Conservation (phyloP, 2,888 invertebrate genomes). For the Hirtodrosophila alboralis region DNA sequence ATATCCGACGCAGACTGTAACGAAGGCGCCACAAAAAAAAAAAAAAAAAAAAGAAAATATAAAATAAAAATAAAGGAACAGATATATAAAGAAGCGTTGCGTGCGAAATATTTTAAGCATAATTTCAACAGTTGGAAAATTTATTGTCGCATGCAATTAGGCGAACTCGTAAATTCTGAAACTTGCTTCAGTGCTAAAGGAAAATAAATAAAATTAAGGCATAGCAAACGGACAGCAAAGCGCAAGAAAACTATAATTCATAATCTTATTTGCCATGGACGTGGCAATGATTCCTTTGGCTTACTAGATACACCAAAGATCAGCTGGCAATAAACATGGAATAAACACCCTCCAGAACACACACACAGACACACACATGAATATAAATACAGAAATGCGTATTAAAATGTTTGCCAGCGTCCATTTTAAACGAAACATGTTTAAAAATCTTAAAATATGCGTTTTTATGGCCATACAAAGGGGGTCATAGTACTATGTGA, state of each 20-base stretch:
- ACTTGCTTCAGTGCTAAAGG: constrained; percentile 43
- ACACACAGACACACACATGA: constrained; percentile 13
- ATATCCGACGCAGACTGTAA: constrained; percentile 4
- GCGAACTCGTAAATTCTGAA: constrained; percentile 66
- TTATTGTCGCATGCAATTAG: constrained; percentile 76
- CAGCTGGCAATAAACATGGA: constrained; percentile 59
- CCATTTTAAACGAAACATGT: constrained; percentile 69
- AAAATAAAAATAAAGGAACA: neutral
- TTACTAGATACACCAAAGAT: constrained; percentile 48
- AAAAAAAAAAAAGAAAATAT: neutral
- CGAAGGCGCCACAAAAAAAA: constrained; percentile 28
- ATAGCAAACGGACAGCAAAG: constrained; percentile 39
- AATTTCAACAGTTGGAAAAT: constrained; percentile 68
- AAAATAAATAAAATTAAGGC: constrained; percentile 71
- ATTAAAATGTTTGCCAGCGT: constrained; percentile 23
- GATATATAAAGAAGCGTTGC: constrained; percentile 14
- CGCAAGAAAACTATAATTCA: constrained; percentile 74
- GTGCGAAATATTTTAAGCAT: constrained; percentile 63
- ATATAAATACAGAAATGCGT: neutral
- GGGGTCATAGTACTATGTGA: neutral
- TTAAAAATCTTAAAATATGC: constrained; percentile 72
- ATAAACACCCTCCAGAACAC: constrained; percentile 20
- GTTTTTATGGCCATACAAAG: constrained; percentile 54
- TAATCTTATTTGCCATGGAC: constrained; percentile 53
- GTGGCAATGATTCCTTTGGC: constrained; percentile 66